Evolutionary conservation across 2,888 invertebrate genomes (phyloP).

Genomic region (Chelonus formosanus): DNA sequence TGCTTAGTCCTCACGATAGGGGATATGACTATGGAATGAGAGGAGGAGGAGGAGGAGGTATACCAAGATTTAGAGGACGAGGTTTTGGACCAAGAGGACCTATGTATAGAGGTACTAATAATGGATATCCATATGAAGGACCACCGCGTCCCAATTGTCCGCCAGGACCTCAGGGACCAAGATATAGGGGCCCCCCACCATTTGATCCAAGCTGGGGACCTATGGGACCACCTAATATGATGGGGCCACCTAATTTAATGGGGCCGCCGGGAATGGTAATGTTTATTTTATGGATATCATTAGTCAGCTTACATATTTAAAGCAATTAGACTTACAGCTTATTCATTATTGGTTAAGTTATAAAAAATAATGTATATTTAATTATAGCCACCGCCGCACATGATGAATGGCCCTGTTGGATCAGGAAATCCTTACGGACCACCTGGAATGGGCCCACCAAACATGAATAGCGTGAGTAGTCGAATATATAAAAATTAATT

Average conservation of each 20-base stretch:
- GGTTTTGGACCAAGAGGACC: slow-evolving; percentile 69
- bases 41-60: slow-evolving; percentile 67
- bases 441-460: slow-evolving; percentile 70
- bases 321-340: too few species aligned
- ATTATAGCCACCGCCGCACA: slow-evolving; percentile 61
- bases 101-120: slow-evolving; percentile 66
- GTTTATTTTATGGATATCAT: too few species aligned
- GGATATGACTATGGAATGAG: slow-evolving; percentile 42
- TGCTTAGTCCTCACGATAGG: slow-evolving; percentile 33
- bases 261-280: slow-evolving; percentile 67
- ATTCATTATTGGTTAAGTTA: too few species aligned
- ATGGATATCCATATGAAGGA: slow-evolving; percentile 67
- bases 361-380: neutral
- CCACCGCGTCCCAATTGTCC: slow-evolving; percentile 66
- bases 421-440: slow-evolving; percentile 62
- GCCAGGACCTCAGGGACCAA: slow-evolving; percentile 62
- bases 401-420: slow-evolving; percentile 63
- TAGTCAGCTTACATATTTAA: too few species aligned
- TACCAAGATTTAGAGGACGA: slow-evolving; percentile 75
- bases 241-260: slow-evolving; percentile 65
- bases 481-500: slow-evolving; percentile 3
- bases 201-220: slow-evolving; percentile 79
- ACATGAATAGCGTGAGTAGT: slow-evolving; percentile 59
- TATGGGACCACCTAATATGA: slow-evolving; percentile 68
- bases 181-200: slow-evolving; percentile 69